Base-by-base conservation (phyloP, 1,140 invertebrate species). In the Copidosoma floridanum region DNA sequence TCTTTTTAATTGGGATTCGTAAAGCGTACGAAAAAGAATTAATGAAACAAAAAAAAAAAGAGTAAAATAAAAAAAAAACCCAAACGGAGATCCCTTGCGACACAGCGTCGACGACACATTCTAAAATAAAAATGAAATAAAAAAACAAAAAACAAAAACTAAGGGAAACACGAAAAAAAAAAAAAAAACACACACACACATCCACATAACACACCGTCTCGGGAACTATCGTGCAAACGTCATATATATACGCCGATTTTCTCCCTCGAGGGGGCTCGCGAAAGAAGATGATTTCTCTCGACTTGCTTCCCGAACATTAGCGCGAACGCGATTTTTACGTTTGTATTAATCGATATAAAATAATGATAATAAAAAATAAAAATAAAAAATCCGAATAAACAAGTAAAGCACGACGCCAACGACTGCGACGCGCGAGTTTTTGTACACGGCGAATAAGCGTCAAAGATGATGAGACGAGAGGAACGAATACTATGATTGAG, bases 271-370 rank as follows among this genome's bases (percentile, higher is more conserved):
- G 32, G 35, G 29, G 16, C 35, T 48, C 43, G 47, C 32, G n/a
- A n/a, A n/a, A n/a, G n/a, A n/a, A n/a, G n/a, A n/a, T n/a, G n/a
- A n/a, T 16, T 57, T 51, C 10, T 57, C 57, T 44, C 47, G 57
- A 57, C 3, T 50, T 57, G 38, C 27, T 20, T 8, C 44, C 29
- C 55, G 37, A 12, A 47, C 0, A 32, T 32, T 32, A 32, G 29
- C 29, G 6, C 29, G 18, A 52, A 40, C 23, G 37, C 40, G 50
- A 60, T 65, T 65, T 61, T 60, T 52, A 55, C 57, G 57, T 60
- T 65, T 63, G 48, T 61, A 56, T 55, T 47, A 12, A 50, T 57
- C 26, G 40, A 43, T 37, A 52, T 43, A 29, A n/a, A 4, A 2
- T 18, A 40, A 43, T 26, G 41, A 26, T 20, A 21, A 8, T 50